Base-by-base conservation (phyloP, 2,888 invertebrate genomes). In the Athalia rosae region DNA sequence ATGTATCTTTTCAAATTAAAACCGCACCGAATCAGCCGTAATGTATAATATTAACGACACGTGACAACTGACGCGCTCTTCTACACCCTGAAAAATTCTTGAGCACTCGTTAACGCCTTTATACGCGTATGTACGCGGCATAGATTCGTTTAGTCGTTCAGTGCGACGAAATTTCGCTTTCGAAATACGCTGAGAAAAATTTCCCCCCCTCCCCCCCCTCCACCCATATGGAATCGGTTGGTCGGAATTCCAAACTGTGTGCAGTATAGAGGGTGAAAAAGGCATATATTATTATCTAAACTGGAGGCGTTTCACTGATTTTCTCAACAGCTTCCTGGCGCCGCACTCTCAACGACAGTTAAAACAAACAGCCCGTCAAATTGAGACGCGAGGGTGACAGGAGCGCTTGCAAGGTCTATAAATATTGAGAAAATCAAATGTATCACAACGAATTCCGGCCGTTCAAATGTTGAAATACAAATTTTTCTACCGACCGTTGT, bases 321-420 rank as follows among this genome's bases (percentile, higher is more conserved):
- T 71, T 71, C 67, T 58, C 56, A 71, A 71, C 56, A 71, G 58
- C 81, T 86, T 86, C 83, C 82, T 82, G 69, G 71, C 78, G 78
- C 79, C 81, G 83, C 81, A 80, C 76, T 79, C 69, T 77, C 79
- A 80, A 76, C 80, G 87, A 87, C 88, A 86, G 85, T 78, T 84
- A 85, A 88, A 88, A 88, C 83, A 88, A 74, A 74, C 74, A 62
- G 61, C 28, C 61, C 74, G 74, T 61, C 74, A 74, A 28, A 62
- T 74, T 74, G 74, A 59, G 74, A 74, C 74, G 61, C 59, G 74
- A 59, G 74, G 74, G 28, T 74, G 74, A 74, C 74, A 61, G 61
- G 73, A 58, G 45, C 13, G 59, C 66, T 66, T 50, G 48, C 74
- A 48, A 48, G 28, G 50, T 74, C 48, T 59, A 74, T 74, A 62